A percentile compares a stretch with the other conserved stretches of the same genome.
Conservation (phyloP, 2,797 vertebrate species). For the Taeniopygia guttata region DNA sequence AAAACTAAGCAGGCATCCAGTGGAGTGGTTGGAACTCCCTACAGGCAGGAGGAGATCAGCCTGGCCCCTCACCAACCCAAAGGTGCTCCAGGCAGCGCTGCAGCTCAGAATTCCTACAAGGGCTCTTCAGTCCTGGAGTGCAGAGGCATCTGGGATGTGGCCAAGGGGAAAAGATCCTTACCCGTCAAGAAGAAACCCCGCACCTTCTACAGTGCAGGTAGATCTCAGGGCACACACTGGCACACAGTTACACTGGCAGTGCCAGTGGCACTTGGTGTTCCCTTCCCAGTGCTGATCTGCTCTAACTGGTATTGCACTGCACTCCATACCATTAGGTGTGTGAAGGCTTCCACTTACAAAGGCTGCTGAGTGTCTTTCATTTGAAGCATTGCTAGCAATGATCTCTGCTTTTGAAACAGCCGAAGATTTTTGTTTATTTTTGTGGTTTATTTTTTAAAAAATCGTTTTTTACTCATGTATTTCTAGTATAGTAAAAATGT, state of each 20-base stretch:
- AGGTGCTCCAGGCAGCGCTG: background rate
- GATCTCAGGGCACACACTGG: background rate
- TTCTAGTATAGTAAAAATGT: background rate
- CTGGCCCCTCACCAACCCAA: background rate
- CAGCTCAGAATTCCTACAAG: background rate
- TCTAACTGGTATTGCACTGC: background rate
- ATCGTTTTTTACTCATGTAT: background rate
- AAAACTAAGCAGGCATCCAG: background rate
- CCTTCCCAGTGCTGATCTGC: background rate
- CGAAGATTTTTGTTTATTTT: background rate
- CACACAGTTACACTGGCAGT: background rate
- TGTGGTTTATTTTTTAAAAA: background rate
- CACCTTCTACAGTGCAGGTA: constrained; percentile 90
- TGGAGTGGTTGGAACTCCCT: background rate
- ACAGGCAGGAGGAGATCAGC: background rate
- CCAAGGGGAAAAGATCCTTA: background rate
- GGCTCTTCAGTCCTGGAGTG: background rate
- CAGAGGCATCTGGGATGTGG: background rate
- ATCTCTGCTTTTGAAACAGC: background rate
- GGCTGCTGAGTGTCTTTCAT: background rate
- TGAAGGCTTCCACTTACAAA: background rate
- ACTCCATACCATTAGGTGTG: background rate
- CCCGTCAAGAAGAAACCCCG: constrained; percentile 87
- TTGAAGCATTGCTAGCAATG: background rate
- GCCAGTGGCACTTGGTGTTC: background rate